Base-by-base conservation (phyloP, 2,113 vertebrate genomes). In the Myiozetetes cayanensis region DNA sequence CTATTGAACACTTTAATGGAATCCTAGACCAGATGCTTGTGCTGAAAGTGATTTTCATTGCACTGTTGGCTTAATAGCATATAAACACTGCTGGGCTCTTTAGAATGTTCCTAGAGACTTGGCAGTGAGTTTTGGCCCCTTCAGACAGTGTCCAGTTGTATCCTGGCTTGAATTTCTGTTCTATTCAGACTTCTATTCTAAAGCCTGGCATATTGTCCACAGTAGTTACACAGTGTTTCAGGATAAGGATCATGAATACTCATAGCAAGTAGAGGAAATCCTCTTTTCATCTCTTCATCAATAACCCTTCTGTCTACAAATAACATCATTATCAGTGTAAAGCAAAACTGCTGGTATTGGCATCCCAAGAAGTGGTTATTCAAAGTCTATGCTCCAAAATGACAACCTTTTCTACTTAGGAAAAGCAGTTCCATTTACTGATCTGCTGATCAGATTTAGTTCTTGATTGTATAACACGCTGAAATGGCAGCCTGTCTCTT, bases 1-100 rank as follows among this genome's bases (percentile, higher is more conserved):
- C 83, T 86, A 6, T 88, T 90, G 88, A 93, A 50, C 30, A 12
- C 27, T 71, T 85, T 63, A 86, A 81, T 88, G 72, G 59, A 49
- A 95, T 92, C 82, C 71, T 90, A 62, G 72, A 95, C 90, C 82
- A 95, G 85, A 90, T 95, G 92, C 88, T 90, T 92, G 59, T 85
- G 59, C 88, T 80, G 79, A 71, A 91, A 82, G 66, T 0, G 0
- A 66, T 91, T 84, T 62, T 88, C 71, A 17, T 76, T 73, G 78
- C 50, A 28, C 85, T 77, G 44, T 76, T 95, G 87, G 77, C 89
- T 93, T 89, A 65, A 31, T 53, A 78, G 73, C 49, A 61, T 22
- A 59, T 91, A 91, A 94, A 84, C 76, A 44, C 52, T 82, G 28
- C 73, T 58, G 82, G 59, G 63, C 43, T 93, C 33, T 82, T 12